These are phyloP conservation scores for Melanotaenia duboulayi DNA, from an alignment of 2,113 vertebrate genomes.

Conservation along the genomic window DNA sequence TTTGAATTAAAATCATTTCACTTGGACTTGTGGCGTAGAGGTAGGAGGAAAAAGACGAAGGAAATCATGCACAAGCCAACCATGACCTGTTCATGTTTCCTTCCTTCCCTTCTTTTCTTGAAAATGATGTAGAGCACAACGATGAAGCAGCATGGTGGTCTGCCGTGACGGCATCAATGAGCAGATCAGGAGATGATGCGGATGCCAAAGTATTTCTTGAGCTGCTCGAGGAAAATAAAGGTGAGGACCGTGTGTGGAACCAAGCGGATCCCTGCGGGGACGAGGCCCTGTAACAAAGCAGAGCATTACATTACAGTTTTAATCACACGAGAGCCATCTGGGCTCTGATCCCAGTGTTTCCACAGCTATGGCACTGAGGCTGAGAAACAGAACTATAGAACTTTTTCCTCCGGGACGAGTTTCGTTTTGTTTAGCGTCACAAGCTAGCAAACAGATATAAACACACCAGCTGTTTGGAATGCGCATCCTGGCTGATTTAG, in stretches of 20 bases:
- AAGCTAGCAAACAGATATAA: too few species aligned
- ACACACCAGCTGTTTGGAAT: too few species aligned
- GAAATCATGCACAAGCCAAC: conserved; percentile 6
- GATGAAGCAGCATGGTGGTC: not conserved
- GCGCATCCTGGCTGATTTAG: too few species aligned
- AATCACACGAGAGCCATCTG: too few species aligned
- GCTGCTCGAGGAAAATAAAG: conserved; percentile 91
- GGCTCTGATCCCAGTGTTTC: too few species aligned
- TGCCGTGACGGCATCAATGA: not conserved
- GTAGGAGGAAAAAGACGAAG: conserved; percentile 47
- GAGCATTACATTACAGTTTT: not conserved
- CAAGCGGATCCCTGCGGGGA: conserved; percentile 89
- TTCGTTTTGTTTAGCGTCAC: too few species aligned
- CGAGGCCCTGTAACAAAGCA: conserved; percentile 83
- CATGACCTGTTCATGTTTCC: not conserved
- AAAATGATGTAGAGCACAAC: conserved; percentile 1
- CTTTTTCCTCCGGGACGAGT: too few species aligned
- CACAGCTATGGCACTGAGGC: too few species aligned
- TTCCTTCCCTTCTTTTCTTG: conserved; percentile 22
- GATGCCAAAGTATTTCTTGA: conserved; percentile 89
- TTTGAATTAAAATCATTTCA: not conserved
- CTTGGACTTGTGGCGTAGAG: conserved; percentile 23
- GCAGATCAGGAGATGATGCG: conserved; percentile 80
- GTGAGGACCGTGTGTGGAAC: conserved; percentile 91
- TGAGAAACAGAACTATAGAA: too few species aligned